Base-by-base conservation (phyloP, 1,140 invertebrate species). In the Pogonomyrmex barbatus region DNA sequence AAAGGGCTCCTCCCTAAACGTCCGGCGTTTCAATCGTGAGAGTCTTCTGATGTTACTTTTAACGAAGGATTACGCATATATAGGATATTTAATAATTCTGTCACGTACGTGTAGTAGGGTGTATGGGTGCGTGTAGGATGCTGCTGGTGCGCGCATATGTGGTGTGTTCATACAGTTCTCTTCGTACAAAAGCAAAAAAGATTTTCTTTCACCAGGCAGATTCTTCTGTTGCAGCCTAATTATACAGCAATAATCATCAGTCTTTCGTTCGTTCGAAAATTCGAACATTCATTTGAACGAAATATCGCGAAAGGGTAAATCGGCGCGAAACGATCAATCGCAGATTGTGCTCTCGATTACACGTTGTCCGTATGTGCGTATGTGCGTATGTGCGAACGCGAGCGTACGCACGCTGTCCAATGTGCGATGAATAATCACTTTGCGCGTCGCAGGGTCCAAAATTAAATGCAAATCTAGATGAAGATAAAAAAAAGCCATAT, bases 31-130 rank as follows among this genome's bases (percentile, higher is more conserved):
- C 54, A 75, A 60, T 83, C 68, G 68, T 75, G 79, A 83, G 45
- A 83, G 45, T 75, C 79, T 83, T 75, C 68, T 24, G 54, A 75
- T 83, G 79, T 83, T 83, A 83, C 56, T 83, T 60, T 62, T 75
- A 83, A 83, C 54, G 24, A 33, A 82, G 54, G 30, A 73, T 47
- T 60, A 71, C 52, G 42, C 30, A 75, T 62, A 42, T 50, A 45
- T 83, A 83, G 68, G 3, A 83, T 75, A 83, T 75, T 83, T 73
- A 73, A 83, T 12, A 60, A 83, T 83, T 83, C n/a, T 83, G 79
- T 83, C 68, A 83, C 79, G 79, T 83, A 83, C 68, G 79, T 83
- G 79, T 45, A 50, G 79, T 45, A 50, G 68, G 68, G 54, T 58
- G 33, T 47, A 75, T 33, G 68, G 36, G 30, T 76, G 39, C 36